phyloP scores from a whole-genome alignment of 2,113 vertebrate species.

The Rhipidura dahli region DNA sequence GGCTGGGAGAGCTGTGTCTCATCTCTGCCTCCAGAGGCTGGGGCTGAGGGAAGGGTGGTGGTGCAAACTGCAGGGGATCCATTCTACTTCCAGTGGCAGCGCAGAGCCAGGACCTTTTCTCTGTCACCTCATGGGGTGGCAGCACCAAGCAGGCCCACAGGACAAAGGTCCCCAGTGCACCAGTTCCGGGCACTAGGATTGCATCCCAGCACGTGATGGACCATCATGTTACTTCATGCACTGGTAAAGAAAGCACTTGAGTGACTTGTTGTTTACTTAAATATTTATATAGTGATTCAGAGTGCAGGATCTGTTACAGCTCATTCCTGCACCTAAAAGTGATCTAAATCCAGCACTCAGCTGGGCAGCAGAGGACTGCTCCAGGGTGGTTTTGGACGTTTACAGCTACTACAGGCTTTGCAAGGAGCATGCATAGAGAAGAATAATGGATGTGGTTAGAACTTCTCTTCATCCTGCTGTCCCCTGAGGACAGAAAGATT shows the following conservation, averaged over 20 bases:
- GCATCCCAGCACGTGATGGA: not conserved
- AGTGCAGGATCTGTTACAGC: not conserved
- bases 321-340: not conserved
- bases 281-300: not conserved
- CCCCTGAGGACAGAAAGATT: slow-evolving; percentile 9
- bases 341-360: not conserved
- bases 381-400: not conserved
- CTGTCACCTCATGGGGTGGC: not conserved
- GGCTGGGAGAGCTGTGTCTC: not conserved
- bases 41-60: not conserved
- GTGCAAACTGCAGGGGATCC: not conserved
- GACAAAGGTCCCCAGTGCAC: not conserved
- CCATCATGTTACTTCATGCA: not conserved
- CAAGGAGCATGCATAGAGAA: not conserved
- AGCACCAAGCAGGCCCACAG: not conserved
- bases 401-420: not conserved
- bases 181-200: not conserved
- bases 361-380: not conserved
- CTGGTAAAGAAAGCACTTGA: not conserved
- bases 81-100: not conserved
- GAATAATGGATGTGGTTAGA: slow-evolving; percentile 35
- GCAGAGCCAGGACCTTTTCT: not conserved
- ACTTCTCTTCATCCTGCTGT: slow-evolving; percentile 11
- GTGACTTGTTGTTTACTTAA: slow-evolving; percentile 21
- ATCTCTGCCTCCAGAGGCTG: not conserved